These are phyloP conservation scores for Mactra quadrangularis DNA, from an alignment of 1,140 invertebrate species.

Conservation along the genomic window DNA sequence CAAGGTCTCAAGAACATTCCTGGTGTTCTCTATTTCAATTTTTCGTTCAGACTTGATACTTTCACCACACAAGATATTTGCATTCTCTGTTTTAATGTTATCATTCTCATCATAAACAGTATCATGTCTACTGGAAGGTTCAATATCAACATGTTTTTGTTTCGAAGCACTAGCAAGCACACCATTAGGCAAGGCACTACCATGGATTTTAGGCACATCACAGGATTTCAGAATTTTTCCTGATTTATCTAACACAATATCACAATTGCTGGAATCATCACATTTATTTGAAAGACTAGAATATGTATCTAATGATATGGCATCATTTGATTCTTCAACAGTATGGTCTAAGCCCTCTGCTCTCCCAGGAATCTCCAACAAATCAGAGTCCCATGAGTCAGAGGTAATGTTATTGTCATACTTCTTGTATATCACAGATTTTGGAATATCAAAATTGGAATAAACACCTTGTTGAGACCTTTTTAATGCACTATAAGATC, in stretches of 20 bases:
- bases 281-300: background rate
- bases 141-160: background rate
- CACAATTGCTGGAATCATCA: background rate
- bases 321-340: background rate
- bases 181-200: background rate
- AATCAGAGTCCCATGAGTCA: background rate
- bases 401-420: background rate
- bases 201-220: background rate
- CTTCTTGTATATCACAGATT: background rate
- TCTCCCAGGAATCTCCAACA: background rate
- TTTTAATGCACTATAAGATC: background rate
- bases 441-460: no score
- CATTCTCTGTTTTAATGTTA: background rate
- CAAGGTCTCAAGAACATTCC: background rate
- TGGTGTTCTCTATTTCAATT: background rate
- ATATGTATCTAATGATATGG: background rate
- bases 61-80: background rate
- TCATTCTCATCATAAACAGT: background rate
- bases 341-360: background rate
- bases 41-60: background rate
- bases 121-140: background rate
- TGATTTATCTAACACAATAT: background rate
- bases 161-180: background rate
- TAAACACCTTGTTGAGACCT: background rate
- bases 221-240: conserved; percentile 2